Evolutionary conservation across 2,113 vertebrate species (phyloP).

Genomic region (Proteles cristata): DNA sequence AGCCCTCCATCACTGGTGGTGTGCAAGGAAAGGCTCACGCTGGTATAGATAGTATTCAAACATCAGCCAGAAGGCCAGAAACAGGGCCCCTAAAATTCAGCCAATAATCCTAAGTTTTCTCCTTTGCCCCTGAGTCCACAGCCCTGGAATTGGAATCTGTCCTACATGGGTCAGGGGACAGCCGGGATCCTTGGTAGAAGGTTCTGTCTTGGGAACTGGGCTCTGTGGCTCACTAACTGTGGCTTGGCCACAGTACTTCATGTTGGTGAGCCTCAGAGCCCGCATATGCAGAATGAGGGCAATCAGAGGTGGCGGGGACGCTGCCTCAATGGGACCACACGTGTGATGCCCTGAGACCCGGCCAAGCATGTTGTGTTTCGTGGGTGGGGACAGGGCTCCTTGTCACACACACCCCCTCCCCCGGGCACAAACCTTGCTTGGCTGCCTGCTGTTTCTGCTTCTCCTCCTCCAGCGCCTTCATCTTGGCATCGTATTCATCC

Average conservation of each 20-base stretch:
- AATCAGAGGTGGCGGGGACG: accelerated
- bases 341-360: neutral
- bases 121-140: neutral
- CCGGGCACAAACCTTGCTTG: constrained; percentile 85
- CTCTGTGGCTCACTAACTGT: neutral
- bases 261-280: neutral
- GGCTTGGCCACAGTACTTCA: neutral
- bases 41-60: neutral
- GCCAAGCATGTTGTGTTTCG: accelerated
- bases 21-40: neutral
- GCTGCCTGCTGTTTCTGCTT: constrained; percentile 87
- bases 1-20: neutral
- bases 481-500: constrained; percentile 92
- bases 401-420: neutral
- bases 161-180: accelerated
- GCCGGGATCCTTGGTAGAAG: neutral
- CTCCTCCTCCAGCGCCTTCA: constrained; percentile 92
- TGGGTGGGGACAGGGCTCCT: accelerated
- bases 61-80: neutral
- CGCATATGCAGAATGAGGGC: neutral
- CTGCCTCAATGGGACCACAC: accelerated
- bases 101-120: neutral
- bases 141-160: neutral
- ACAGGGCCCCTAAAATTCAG: neutral
- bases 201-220: neutral